Evolutionary conservation across 2,797 vertebrate species (phyloP).

Genomic region (Naso thynnoides): DNA sequence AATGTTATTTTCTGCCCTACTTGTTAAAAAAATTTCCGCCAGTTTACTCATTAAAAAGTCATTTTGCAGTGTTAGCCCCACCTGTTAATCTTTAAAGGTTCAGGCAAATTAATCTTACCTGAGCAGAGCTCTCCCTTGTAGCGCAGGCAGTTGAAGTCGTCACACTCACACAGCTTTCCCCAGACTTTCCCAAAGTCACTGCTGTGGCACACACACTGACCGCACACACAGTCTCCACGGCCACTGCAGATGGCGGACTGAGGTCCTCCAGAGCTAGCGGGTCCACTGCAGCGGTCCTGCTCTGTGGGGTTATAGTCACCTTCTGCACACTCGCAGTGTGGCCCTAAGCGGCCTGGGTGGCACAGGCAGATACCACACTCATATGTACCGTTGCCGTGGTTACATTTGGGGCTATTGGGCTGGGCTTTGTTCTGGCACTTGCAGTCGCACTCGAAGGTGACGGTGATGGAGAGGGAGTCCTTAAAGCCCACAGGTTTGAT

Average conservation of each 20-base stretch:
- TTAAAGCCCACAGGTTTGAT: constrained; percentile 98
- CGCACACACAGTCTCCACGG: constrained; percentile 94
- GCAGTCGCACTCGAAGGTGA: constrained; percentile 92
- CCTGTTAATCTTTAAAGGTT: not conserved
- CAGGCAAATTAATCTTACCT: constrained; percentile 79
- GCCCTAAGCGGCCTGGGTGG: constrained; percentile 90
- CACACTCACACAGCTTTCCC: constrained; percentile 96
- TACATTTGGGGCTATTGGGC: constrained; percentile 86
- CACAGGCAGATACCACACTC: constrained; percentile 96
- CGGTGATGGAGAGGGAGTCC: constrained; percentile 89
- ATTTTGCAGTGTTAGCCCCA: not conserved
- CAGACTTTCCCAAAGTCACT: constrained; percentile 95
- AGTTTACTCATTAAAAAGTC: not conserved
- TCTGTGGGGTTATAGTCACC: constrained; percentile 89
- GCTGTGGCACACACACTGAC: constrained; percentile 95
- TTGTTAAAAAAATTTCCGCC: not conserved
- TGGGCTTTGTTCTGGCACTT: constrained; percentile 86
- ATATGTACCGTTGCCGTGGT: constrained; percentile 91
- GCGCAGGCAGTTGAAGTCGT: constrained; percentile 97
- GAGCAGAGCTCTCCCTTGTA: constrained; percentile 98
- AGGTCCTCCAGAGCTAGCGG: constrained; percentile 45
- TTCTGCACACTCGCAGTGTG: constrained; percentile 94
- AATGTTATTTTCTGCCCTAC: too few relatives aligned
- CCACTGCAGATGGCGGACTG: constrained; percentile 89
- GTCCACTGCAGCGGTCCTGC: constrained; percentile 92